phyloP scores from a whole-genome alignment of 2,888 invertebrate species.

The Calameuta idolon region DNA sequence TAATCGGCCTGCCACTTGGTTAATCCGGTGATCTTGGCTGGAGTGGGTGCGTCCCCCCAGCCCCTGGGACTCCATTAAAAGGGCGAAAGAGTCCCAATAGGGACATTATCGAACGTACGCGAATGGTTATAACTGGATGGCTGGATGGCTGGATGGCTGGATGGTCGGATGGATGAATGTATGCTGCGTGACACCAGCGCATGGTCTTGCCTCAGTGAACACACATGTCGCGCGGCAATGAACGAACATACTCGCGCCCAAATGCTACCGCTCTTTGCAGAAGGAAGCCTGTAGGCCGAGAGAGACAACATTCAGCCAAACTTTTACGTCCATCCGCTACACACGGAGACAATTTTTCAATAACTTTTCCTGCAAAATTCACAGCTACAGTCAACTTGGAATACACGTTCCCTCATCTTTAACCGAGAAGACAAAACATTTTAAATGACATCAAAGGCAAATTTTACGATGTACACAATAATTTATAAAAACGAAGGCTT shows the following conservation, averaged over 20 bases:
- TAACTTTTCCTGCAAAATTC: too few species aligned
- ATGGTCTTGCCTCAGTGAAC: slow-evolving; percentile 64
- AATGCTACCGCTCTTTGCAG: background rate
- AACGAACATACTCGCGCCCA: slow-evolving; percentile 8
- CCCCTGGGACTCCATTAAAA: slow-evolving; percentile 58
- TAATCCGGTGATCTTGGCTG: background rate
- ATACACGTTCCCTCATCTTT: too few species aligned
- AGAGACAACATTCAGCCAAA: too few species aligned
- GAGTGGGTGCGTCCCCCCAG: background rate
- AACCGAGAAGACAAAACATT: too few species aligned
- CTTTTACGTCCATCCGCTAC: too few species aligned
- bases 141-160: slow-evolving; percentile 45
- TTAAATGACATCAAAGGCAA: too few species aligned
- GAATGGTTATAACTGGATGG: slow-evolving; percentile 11
- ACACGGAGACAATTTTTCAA: too few species aligned
- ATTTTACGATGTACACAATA: too few species aligned
- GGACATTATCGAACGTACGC: slow-evolving; percentile 47
- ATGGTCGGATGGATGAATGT: slow-evolving; percentile 57
- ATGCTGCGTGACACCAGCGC: slow-evolving; percentile 40
- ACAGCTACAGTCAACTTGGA: too few species aligned
- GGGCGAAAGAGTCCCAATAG: slow-evolving; percentile 63
- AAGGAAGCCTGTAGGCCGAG: too few species aligned
- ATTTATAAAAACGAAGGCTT: too few species aligned
- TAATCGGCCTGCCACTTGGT: too few species aligned
- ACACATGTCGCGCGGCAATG: slow-evolving; percentile 60